These are phyloP conservation scores for Hanleya hanleyi DNA, from an alignment of 2,888 invertebrate genomes.

Conservation along the genomic window DNA sequence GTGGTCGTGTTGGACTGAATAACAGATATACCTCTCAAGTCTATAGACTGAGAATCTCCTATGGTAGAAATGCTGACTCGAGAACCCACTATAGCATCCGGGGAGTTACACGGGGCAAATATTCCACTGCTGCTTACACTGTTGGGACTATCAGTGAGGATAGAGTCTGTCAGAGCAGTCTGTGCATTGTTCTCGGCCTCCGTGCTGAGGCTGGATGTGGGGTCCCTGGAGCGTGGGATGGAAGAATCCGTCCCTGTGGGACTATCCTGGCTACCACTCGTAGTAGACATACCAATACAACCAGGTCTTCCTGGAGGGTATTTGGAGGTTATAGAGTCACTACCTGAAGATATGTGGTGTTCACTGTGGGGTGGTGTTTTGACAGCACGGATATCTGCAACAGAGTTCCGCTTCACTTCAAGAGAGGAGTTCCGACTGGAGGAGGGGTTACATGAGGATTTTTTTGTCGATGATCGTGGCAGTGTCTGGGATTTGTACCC, in stretches of 20 bases:
- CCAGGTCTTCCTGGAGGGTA: slow-evolving; percentile 49
- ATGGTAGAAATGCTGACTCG: not conserved
- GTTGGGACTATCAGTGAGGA: slow-evolving; percentile 63
- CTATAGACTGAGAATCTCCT: not conserved
- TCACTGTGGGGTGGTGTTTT: slow-evolving; percentile 41
- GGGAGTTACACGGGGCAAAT: slow-evolving; percentile 61
- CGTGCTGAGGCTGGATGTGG: not conserved
- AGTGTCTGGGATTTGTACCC: slow-evolving; percentile 50
- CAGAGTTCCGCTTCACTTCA: slow-evolving; percentile 46
- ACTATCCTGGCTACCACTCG: slow-evolving; percentile 41
- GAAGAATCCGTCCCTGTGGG: not conserved
- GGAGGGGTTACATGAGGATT: slow-evolving; percentile 41
- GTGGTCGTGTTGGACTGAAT: not conserved
- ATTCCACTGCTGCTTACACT: slow-evolving; percentile 63
- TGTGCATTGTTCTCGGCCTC: not conserved
- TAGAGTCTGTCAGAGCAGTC: slow-evolving; percentile 49
- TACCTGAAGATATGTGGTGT: slow-evolving; percentile 36
- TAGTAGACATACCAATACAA: slow-evolving; percentile 59
- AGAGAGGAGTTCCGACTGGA: slow-evolving; percentile 50
- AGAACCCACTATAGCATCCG: slow-evolving; percentile 34
- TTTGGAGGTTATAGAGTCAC: slow-evolving; percentile 24
- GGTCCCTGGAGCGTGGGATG: no score
- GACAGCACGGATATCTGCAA: slow-evolving; percentile 44
- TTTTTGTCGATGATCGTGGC: slow-evolving; percentile 54
- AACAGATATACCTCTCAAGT: slow-evolving; percentile 2